Evolutionary conservation across 2,797 vertebrate genomes (phyloP).

Genomic region (Macroramphosus scolopax): DNA sequence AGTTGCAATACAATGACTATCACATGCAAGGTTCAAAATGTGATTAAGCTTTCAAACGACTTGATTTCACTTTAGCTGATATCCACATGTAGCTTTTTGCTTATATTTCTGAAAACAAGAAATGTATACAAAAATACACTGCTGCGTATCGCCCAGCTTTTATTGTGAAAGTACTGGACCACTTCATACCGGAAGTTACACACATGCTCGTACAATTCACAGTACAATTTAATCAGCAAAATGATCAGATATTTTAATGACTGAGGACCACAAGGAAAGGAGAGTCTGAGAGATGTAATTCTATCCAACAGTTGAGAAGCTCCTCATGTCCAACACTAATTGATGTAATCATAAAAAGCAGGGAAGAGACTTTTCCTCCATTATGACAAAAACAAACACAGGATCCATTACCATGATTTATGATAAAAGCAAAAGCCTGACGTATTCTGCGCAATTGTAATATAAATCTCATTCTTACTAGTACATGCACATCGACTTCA

Average conservation of each 20-base stretch:
- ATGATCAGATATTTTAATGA: too few species aligned
- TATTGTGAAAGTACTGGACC: slow-evolving; percentile 34
- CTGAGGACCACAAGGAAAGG: slow-evolving; percentile 10
- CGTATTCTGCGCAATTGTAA: too few species aligned
- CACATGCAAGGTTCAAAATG: too few species aligned
- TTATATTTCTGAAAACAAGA: too few species aligned
- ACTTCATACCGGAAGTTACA: not conserved
- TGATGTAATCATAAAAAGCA: slow-evolving; percentile 9
- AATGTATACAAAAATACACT: not conserved
- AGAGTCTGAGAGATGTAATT: slow-evolving; percentile 9
- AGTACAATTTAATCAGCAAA: not conserved
- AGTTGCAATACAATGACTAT: too few species aligned
- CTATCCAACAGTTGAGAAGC: slow-evolving; percentile 4
- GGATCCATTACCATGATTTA: not conserved
- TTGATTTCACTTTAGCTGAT: too few species aligned
- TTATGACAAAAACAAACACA: not conserved
- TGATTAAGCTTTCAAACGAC: too few species aligned
- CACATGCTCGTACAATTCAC: not conserved
- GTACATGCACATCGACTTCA: too few species aligned
- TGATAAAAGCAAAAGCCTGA: slow-evolving; percentile 12
- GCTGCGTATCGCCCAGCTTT: slow-evolving; percentile 3
- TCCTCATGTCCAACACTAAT: slow-evolving; percentile 12
- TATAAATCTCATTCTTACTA: too few species aligned
- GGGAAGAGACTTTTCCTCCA: not conserved
- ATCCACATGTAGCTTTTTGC: too few species aligned